phyloP scores from a whole-genome alignment of 1,140 invertebrate species.

The Euwallacea similis region DNA sequence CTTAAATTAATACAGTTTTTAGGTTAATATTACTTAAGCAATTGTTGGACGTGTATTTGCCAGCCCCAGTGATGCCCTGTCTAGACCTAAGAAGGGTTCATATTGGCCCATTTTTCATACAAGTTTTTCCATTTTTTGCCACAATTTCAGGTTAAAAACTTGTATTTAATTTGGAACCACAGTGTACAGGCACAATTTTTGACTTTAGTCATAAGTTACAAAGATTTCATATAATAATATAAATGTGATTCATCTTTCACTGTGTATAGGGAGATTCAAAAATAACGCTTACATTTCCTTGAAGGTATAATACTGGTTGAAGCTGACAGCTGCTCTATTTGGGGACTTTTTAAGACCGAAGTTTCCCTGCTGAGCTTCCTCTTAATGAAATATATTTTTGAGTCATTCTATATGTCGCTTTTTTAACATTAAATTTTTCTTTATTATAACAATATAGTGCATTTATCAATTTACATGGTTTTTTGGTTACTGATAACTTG shows the following conservation, averaged over 20 bases:
- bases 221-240: slow-evolving; percentile 1
- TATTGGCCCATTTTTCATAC: background rate
- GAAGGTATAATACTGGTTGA: background rate
- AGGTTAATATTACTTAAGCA: slow-evolving; percentile 1
- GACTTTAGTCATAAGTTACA: background rate
- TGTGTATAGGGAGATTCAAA: slow-evolving; percentile 9
- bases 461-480: slow-evolving; percentile 28
- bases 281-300: background rate
- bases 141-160: background rate
- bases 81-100: background rate
- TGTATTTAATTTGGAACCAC: background rate
- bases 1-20: slow-evolving; percentile 1
- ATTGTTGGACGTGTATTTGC: slow-evolving; percentile 1
- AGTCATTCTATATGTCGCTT: slow-evolving; percentile 5
- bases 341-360: too few species aligned
- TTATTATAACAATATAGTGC: slow-evolving; percentile 9
- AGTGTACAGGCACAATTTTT: slow-evolving; percentile 29
- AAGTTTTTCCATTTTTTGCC: slow-evolving; percentile 1
- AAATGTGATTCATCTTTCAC: slow-evolving; percentile 24
- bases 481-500: slow-evolving; percentile 21
- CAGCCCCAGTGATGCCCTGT: background rate
- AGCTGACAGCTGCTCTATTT: background rate
- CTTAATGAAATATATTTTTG: background rate
- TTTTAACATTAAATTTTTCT: slow-evolving; percentile 7
- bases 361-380: too few species aligned